These are phyloP conservation scores for Netelia melanura DNA, from an alignment of 2,888 invertebrate genomes.

Conservation along the genomic window DNA sequence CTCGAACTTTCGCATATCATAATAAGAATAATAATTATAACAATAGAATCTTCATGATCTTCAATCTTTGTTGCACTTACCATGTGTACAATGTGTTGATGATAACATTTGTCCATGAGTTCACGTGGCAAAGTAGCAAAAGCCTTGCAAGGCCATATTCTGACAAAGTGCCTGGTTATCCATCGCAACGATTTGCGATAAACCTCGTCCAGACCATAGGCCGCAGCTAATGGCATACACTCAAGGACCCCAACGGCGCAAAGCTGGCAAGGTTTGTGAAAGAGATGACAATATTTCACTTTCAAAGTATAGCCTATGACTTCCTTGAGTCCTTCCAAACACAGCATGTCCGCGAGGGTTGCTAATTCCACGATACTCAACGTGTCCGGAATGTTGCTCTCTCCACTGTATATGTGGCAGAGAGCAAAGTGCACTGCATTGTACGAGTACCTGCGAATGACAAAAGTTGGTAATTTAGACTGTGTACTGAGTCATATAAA, in stretches of 20 bases:
- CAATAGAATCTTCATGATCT: slow-evolving; percentile 4
- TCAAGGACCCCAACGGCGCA: slow-evolving; percentile 95
- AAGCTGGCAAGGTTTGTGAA: slow-evolving; percentile 96
- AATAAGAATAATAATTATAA: background rate
- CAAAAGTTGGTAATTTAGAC: slow-evolving; percentile 36
- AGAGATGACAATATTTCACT: slow-evolving; percentile 96
- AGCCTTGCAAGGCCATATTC: slow-evolving; percentile 96
- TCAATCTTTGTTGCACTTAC: slow-evolving; percentile 82
- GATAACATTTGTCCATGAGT: slow-evolving; percentile 93
- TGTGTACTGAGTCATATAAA: background rate
- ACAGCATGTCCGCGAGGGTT: slow-evolving; percentile 95
- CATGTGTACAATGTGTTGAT: slow-evolving; percentile 93
- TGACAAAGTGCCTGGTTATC: slow-evolving; percentile 94
- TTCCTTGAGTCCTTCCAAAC: slow-evolving; percentile 96
- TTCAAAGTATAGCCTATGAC: slow-evolving; percentile 95
- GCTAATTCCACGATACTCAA: slow-evolving; percentile 95
- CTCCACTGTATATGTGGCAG: slow-evolving; percentile 97
- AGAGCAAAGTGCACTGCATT: slow-evolving; percentile 95
- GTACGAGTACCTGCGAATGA: slow-evolving; percentile 89
- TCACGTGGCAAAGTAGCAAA: slow-evolving; percentile 95
- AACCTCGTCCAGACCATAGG: slow-evolving; percentile 94
- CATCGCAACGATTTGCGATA: slow-evolving; percentile 94
- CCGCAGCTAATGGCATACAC: slow-evolving; percentile 93
- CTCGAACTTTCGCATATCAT: background rate
- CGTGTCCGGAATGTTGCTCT: slow-evolving; percentile 94